Evolutionary conservation across 37 sponge, comb jelly and placozoan species (phyloP).

Genomic region (Chondrosia reniformis): DNA sequence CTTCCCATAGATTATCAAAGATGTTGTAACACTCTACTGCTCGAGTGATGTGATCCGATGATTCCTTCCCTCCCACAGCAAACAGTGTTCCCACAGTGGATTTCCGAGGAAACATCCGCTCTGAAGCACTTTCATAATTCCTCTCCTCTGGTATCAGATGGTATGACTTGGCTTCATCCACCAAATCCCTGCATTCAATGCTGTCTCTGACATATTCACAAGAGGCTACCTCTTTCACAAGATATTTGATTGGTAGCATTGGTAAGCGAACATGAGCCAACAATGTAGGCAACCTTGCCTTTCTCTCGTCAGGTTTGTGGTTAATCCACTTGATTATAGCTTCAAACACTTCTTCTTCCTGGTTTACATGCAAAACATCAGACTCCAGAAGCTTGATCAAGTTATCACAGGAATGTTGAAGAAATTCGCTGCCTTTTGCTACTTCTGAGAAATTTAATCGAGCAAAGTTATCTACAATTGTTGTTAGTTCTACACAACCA

Average conservation of each 20-base stretch:
- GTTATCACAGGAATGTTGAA: slow-evolving; percentile 69
- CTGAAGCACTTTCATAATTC: slow-evolving; percentile 34
- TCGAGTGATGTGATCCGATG: slow-evolving; percentile 86
- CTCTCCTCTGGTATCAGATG: slow-evolving; percentile 73
- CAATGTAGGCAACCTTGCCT: slow-evolving; percentile 63
- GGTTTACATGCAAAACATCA: slow-evolving; percentile 71
- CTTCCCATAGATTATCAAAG: slow-evolving; percentile 69
- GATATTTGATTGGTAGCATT: slow-evolving; percentile 68
- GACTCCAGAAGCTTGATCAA: slow-evolving; percentile 64
- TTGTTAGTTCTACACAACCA: slow-evolving; percentile 73
- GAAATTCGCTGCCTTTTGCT: slow-evolving; percentile 60
- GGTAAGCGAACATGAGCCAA: slow-evolving; percentile 77
- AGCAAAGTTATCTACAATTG: slow-evolving; percentile 70
- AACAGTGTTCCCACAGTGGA: slow-evolving; percentile 75
- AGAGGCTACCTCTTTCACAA: slow-evolving; percentile 75
- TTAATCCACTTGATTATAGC: slow-evolving; percentile 85
- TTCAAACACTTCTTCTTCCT: slow-evolving; percentile 85
- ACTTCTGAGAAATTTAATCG: slow-evolving; percentile 72
- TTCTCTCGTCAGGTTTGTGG: slow-evolving; percentile 61
- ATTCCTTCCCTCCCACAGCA: slow-evolving; percentile 94
- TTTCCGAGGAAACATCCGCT: slow-evolving; percentile 73
- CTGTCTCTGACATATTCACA: slow-evolving; percentile 58
- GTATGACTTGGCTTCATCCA: slow-evolving; percentile 93
- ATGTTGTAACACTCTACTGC: slow-evolving; percentile 74
- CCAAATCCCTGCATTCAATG: slow-evolving; percentile 73